These are phyloP conservation scores for Cephus pulcher DNA, from an alignment of 2,888 invertebrate genomes.

Conservation along the genomic window DNA sequence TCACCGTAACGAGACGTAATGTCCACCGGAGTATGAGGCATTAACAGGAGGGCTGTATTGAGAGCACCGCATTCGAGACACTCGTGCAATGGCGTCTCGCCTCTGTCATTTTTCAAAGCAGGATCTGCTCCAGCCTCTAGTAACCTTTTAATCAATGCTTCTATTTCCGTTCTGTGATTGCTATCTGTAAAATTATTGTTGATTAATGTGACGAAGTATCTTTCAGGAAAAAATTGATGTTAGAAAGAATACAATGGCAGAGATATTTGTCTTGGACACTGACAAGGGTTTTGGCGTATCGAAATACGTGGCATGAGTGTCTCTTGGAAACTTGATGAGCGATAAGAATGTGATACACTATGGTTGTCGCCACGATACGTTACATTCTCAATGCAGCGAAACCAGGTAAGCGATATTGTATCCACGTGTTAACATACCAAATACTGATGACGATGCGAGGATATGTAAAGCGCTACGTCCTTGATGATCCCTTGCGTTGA, in stretches of 20 bases:
- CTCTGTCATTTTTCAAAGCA: slow-evolving; percentile 59
- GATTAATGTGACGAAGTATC: neutral
- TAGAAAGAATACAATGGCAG: neutral
- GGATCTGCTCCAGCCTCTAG: slow-evolving; percentile 60
- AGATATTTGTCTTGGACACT: neutral
- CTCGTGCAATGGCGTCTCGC: slow-evolving; percentile 62
- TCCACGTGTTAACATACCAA: slow-evolving; percentile 31
- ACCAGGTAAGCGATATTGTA: neutral
- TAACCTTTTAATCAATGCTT: slow-evolving; percentile 50
- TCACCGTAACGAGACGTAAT: slow-evolving; percentile 58
- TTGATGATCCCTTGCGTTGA: slow-evolving; percentile 58
- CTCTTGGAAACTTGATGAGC: neutral
- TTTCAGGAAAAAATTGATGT: neutral
- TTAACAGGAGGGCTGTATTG: slow-evolving; percentile 45
- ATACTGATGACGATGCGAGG: slow-evolving; percentile 51
- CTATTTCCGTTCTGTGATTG: slow-evolving; percentile 44
- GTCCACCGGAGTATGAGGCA: slow-evolving; percentile 44
- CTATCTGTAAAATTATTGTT: slow-evolving; percentile 36
- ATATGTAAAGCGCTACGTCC: slow-evolving; percentile 58
- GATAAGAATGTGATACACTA: neutral
- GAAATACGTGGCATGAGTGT: neutral
- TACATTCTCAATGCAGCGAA: neutral
- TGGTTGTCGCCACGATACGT: neutral
- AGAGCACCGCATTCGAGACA: slow-evolving; percentile 52
- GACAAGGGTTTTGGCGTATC: neutral